These are phyloP conservation scores for Petrocephalus schoutedeni DNA, from an alignment of 2,797 vertebrate species.

Conservation along the genomic window DNA sequence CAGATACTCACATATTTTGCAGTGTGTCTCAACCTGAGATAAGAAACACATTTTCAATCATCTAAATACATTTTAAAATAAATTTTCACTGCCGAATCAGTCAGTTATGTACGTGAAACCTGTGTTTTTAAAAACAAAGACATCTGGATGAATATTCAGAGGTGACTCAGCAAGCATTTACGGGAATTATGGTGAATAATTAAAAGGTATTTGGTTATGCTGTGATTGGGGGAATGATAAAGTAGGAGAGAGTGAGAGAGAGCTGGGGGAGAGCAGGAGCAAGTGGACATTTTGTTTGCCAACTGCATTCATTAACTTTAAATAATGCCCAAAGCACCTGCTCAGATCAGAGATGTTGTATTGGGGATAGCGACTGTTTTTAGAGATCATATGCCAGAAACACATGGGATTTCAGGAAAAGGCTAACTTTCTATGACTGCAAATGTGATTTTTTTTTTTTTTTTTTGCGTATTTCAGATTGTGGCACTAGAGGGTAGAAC, in stretches of 20 bases:
- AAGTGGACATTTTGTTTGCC: neutral
- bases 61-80: constrained; percentile 29
- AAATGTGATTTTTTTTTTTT: neutral
- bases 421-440: neutral
- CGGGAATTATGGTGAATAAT: constrained; percentile 44
- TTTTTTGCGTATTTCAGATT: neutral
- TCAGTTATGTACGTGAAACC: constrained; percentile 38
- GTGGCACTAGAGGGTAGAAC: neutral
- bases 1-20: neutral
- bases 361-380: constrained; percentile 35
- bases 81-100: constrained; percentile 34
- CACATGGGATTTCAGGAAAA: neutral
- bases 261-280: constrained; percentile 28
- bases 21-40: constrained; percentile 24
- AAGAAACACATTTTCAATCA: constrained; percentile 22
- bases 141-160: constrained; percentile 26
- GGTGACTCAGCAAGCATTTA: constrained; percentile 37
- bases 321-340: constrained; percentile 41
- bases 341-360: constrained; percentile 35
- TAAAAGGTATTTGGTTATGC: constrained; percentile 37
- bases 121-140: constrained; percentile 39
- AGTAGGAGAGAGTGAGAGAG: constrained; percentile 14
- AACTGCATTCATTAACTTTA: constrained; percentile 21
- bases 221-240: constrained; percentile 30
- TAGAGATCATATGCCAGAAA: constrained; percentile 33